Percentiles rank a stretch among this genome's conserved stretches.
These are phyloP conservation scores for Emydura subglobosa DNA, from an alignment of 2,113 vertebrate genomes.

Conservation along the genomic window DNA sequence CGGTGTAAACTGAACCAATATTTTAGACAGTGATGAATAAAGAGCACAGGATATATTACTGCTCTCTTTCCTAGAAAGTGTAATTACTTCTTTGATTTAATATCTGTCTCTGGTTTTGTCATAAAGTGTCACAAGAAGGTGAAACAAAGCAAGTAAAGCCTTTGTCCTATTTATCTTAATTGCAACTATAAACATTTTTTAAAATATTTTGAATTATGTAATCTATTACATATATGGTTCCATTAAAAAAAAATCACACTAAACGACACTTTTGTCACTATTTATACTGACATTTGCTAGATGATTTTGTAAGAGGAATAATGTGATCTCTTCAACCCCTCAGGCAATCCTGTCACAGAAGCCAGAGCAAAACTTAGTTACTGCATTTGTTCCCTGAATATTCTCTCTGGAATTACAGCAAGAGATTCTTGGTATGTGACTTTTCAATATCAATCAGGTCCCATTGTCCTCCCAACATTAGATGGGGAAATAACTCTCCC, in stretches of 20 bases:
- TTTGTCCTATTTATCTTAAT: background rate
- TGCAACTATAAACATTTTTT: background rate
- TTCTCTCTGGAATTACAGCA: slow-evolving; percentile 21
- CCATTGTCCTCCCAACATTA: background rate
- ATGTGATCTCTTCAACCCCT: background rate
- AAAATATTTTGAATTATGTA: slow-evolving; percentile 14
- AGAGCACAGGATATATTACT: background rate
- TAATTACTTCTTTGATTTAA: slow-evolving; percentile 41
- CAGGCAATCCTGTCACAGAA: background rate
- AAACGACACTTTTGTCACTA: background rate
- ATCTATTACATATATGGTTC: background rate
- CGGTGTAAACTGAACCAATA: background rate
- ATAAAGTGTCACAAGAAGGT: slow-evolving; percentile 21
- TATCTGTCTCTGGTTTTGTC: slow-evolving; percentile 23
- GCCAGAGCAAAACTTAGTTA: slow-evolving; percentile 9
- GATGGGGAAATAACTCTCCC: slow-evolving; percentile 23
- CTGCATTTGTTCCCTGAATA: slow-evolving; percentile 17
- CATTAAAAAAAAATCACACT: background rate
- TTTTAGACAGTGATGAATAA: slow-evolving; percentile 26
- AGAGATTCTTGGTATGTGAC: background rate
- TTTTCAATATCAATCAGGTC: slow-evolving; percentile 2
- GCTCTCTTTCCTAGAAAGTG: slow-evolving; percentile 23
- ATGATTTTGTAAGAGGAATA: background rate
- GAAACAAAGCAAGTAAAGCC: slow-evolving; percentile 13
- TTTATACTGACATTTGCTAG: background rate